These are phyloP conservation scores for Triplophysa yarkandensis DNA, from an alignment of 2,797 vertebrate genomes.

Conservation along the genomic window DNA sequence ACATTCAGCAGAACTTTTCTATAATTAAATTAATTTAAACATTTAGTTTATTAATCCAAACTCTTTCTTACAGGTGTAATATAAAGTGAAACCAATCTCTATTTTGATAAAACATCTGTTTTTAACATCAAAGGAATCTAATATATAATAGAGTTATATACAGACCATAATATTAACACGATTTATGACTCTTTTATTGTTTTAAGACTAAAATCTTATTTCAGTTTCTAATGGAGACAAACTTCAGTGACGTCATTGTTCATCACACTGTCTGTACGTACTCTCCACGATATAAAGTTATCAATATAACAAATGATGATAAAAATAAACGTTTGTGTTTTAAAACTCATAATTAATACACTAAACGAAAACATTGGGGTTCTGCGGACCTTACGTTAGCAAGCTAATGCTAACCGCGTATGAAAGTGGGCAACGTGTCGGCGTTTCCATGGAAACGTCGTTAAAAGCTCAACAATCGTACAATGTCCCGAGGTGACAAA, in stretches of 20 bases:
- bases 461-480: background rate
- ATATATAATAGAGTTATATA: too few species aligned
- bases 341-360: background rate
- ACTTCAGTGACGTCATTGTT: too few species aligned
- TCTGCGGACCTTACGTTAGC: conserved; percentile 15
- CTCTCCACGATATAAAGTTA: too few species aligned
- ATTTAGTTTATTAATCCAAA: background rate
- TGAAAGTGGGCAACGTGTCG: background rate
- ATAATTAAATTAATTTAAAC: too few species aligned
- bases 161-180: background rate
- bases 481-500: background rate
- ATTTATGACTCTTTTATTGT: background rate
- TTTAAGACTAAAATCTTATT: background rate
- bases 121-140: too few species aligned
- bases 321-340: background rate
- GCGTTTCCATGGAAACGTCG: conserved; percentile 1
- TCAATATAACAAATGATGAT: too few species aligned
- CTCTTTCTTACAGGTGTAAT: background rate
- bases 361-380: conserved; percentile 7
- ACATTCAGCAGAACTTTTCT: background rate
- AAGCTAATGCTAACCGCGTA: conserved; percentile 41
- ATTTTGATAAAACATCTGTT: too few species aligned
- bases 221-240: background rate
- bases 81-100: too few species aligned
- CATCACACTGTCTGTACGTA: too few species aligned